Conservation (phyloP, 2,888 invertebrate species). For the Julus scandinavius region DNA sequence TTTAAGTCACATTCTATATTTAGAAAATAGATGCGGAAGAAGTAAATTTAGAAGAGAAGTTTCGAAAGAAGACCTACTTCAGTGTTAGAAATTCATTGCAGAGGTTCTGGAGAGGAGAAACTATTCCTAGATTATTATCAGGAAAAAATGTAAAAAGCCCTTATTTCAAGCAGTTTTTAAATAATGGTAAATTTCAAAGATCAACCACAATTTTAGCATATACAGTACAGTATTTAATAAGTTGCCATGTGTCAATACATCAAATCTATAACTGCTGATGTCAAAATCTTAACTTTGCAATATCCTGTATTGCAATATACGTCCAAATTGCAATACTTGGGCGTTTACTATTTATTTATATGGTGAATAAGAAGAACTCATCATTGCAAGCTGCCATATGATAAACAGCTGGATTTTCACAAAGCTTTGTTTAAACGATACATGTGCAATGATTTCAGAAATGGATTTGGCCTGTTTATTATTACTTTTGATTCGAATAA, state of each 20-base stretch:
- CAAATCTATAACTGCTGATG: too few species aligned
- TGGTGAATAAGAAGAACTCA: too few species aligned
- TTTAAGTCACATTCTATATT: constrained; percentile 22
- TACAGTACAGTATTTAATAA: too few species aligned
- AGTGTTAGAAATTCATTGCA: constrained; percentile 7
- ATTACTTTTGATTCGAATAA: background rate
- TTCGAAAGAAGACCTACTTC: constrained; percentile 45
- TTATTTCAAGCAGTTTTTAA: too few species aligned
- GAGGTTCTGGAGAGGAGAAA: background rate
- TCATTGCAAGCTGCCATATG: background rate
- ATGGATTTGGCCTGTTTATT: background rate
- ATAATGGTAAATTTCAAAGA: too few species aligned
- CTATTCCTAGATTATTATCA: constrained; percentile 16
- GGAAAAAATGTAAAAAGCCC: background rate
- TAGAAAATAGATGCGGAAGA: constrained; percentile 46
- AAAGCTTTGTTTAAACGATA: background rate
- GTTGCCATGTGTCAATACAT: too few species aligned
- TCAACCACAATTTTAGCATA: too few species aligned
- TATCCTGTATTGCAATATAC: too few species aligned
- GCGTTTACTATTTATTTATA: too few species aligned
- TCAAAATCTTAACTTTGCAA: too few species aligned
- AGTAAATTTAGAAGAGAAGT: constrained; percentile 33
- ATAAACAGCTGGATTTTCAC: background rate
- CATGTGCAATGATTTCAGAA: background rate
- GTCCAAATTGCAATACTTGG: too few species aligned